Conservation (phyloP, 1,140 invertebrate genomes). For the Zaprionus davidi region DNA sequence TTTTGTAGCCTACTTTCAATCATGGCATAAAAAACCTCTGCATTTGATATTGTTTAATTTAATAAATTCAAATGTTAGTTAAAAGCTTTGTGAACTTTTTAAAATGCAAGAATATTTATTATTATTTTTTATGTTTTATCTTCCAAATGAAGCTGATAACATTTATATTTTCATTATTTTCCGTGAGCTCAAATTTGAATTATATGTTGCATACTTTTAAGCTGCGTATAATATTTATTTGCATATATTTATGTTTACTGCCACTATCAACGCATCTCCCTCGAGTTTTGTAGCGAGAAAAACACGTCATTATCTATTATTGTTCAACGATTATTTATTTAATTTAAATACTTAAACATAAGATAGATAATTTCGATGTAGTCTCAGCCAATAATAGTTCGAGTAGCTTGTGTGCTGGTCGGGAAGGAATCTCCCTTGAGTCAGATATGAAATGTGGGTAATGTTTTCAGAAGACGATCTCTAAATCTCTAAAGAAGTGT, state of each 20-base stretch:
- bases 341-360: slow-evolving; percentile 76
- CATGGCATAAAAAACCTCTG: too few species aligned
- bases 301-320: not conserved
- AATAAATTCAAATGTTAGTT: too few species aligned
- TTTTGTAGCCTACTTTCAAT: too few species aligned
- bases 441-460: slow-evolving; percentile 37
- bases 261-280: too few species aligned
- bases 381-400: slow-evolving; percentile 41
- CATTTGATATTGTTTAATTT: too few species aligned
- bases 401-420: slow-evolving; percentile 11
- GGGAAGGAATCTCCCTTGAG: slow-evolving; percentile 21
- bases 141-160: too few species aligned
- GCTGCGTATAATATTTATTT: not conserved
- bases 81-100: too few species aligned
- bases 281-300: slow-evolving; percentile 9
- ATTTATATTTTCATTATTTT: too few species aligned
- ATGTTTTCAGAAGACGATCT: slow-evolving; percentile 4
- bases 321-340: slow-evolving; percentile 73
- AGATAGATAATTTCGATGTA: slow-evolving; percentile 47
- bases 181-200: too few species aligned
- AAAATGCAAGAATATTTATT: too few species aligned
- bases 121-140: too few species aligned
- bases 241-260: not conserved
- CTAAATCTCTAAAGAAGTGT: slow-evolving; percentile 2
- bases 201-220: not conserved